Conservation (phyloP, 2,797 vertebrate genomes). For the Clarias platycephalus region DNA sequence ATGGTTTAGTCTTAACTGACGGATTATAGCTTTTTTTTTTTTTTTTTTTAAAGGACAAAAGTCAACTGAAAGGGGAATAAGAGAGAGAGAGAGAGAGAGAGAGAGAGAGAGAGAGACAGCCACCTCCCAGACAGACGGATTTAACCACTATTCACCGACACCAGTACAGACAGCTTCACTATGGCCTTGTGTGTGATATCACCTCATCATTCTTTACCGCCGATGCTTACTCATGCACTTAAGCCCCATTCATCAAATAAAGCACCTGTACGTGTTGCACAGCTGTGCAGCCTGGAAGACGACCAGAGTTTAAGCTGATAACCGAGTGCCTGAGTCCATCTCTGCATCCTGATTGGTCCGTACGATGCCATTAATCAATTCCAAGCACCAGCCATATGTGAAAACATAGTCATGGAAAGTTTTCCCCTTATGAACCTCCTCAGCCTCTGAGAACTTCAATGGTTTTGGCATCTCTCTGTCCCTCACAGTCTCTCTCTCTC, state of each 20-base stretch:
- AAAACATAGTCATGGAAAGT: constrained; percentile 37
- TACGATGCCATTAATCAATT: constrained; percentile 54
- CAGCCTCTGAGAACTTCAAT: constrained; percentile 13
- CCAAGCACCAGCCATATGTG: constrained; percentile 36
- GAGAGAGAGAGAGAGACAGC: not conserved
- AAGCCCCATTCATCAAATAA: constrained; percentile 1
- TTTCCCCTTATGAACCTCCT: constrained; percentile 12
- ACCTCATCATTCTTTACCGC: constrained; percentile 8
- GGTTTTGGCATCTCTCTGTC: constrained; percentile 1
- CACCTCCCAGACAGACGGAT: not conserved
- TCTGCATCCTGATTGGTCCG: constrained; percentile 15
- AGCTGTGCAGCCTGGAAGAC: constrained; percentile 14
- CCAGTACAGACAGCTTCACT: not conserved
- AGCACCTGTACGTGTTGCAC: constrained; percentile 7
- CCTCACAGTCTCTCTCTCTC: too few relatives aligned
- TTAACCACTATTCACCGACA: not conserved
- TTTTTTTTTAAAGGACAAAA: not conserved
- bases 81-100: not conserved
- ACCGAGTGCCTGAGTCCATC: not conserved
- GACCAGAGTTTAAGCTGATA: not conserved
- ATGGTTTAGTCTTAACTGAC: not conserved
- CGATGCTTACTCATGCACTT: constrained; percentile 5
- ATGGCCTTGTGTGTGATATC: not conserved
- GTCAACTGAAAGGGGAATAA: not conserved
- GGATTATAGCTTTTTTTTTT: not conserved